phyloP scores from a whole-genome alignment of 2,888 invertebrate genomes.

The Hypena proboscidalis region DNA sequence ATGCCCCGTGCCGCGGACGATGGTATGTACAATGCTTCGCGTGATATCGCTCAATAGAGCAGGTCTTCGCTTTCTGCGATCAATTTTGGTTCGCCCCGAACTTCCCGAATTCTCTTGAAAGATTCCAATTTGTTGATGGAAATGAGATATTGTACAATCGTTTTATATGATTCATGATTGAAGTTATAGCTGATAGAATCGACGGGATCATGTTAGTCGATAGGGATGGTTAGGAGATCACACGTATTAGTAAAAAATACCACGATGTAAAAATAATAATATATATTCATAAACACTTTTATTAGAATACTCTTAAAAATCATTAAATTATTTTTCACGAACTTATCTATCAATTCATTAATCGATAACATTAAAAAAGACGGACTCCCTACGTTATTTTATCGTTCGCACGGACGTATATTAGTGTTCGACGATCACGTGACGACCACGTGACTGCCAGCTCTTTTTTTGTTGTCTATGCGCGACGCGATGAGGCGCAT shows the following conservation, averaged over 20 bases:
- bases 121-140: slow-evolving; percentile 38
- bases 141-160: slow-evolving; percentile 41
- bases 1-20: slow-evolving; percentile 68
- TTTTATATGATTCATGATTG: slow-evolving; percentile 36
- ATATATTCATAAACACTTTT: slow-evolving; percentile 86
- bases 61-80: slow-evolving; percentile 24
- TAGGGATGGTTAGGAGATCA: slow-evolving; percentile 58
- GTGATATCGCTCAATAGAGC: slow-evolving; percentile 23
- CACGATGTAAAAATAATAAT: slow-evolving; percentile 84
- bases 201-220: slow-evolving; percentile 56
- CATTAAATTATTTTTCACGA: slow-evolving; percentile 84
- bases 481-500: slow-evolving; percentile 44
- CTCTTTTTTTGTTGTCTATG: slow-evolving; percentile 26
- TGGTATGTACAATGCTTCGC: slow-evolving; percentile 47
- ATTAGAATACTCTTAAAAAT: slow-evolving; percentile 85
- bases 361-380: slow-evolving; percentile 79
- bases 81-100: slow-evolving; percentile 47
- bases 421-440: slow-evolving; percentile 40
- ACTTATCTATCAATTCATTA: slow-evolving; percentile 82
- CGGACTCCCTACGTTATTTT: slow-evolving; percentile 57
- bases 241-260: slow-evolving; percentile 79
- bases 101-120: slow-evolving; percentile 29
- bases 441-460: slow-evolving; percentile 26
- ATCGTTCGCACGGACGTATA: slow-evolving; percentile 62
- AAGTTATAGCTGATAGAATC: slow-evolving; percentile 82